These are phyloP conservation scores for Pristionchus maxplancki DNA, from an alignment of 2,888 invertebrate genomes.

Conservation along the genomic window DNA sequence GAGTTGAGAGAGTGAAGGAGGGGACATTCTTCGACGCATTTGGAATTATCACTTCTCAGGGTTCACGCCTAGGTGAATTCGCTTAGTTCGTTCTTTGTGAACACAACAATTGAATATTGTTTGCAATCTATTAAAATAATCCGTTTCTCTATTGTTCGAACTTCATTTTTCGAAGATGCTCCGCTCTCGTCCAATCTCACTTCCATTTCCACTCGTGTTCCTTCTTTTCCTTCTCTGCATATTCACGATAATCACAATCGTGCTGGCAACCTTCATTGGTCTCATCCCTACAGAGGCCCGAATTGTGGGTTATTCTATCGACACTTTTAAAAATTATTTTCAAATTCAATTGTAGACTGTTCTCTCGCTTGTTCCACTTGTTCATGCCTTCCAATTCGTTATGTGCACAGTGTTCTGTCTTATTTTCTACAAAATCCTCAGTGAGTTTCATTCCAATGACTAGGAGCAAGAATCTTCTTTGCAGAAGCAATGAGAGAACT, in stretches of 20 bases:
- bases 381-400: constrained; percentile 14
- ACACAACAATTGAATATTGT: too few relatives aligned
- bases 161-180: too few relatives aligned
- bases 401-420: background rate
- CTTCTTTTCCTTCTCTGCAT: background rate
- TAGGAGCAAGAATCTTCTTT: background rate
- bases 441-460: background rate
- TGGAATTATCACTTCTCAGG: background rate
- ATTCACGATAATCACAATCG: background rate
- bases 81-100: too few relatives aligned
- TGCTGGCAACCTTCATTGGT: constrained; percentile 7
- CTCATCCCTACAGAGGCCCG: background rate
- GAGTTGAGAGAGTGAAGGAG: background rate
- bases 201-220: background rate
- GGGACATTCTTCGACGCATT: background rate
- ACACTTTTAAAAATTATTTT: background rate
- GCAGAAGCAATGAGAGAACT: background rate
- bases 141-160: too few relatives aligned
- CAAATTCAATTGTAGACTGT: background rate
- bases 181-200: background rate
- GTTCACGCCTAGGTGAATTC: too few relatives aligned
- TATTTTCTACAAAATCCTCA: background rate
- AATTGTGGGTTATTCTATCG: background rate
- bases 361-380: constrained; percentile 5
- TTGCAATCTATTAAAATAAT: too few relatives aligned